phyloP scores from a whole-genome alignment of 2,797 vertebrate genomes.

The Erithacus rubecula region DNA sequence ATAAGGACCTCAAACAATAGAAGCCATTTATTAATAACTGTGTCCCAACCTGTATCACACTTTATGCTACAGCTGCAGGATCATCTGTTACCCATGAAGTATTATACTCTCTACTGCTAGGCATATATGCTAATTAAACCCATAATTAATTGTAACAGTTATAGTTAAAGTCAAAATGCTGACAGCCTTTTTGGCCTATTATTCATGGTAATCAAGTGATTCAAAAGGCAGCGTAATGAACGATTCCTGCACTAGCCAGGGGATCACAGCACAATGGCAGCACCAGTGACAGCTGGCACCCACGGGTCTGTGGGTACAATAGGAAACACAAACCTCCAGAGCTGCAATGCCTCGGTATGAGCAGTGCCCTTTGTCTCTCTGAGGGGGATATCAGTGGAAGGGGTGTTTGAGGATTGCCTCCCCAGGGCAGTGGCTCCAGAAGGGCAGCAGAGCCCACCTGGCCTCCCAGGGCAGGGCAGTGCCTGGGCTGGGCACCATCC shows the following conservation, averaged over 20 bases:
- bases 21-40: conserved; percentile 98
- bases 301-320: conserved; percentile 81
- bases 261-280: conserved; percentile 79
- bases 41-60: conserved; percentile 77
- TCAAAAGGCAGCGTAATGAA: conserved; percentile 97
- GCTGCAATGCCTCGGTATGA: conserved; percentile 74
- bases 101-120: conserved; percentile 90
- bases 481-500: accelerated
- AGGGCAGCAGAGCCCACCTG: background rate
- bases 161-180: conserved; percentile 89
- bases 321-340: conserved; percentile 78
- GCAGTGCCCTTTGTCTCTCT: conserved; percentile 51
- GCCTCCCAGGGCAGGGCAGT: background rate
- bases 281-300: conserved; percentile 87
- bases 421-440: background rate
- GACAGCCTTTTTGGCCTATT: conserved; percentile 88
- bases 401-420: conserved; percentile 26
- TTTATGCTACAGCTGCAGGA: conserved; percentile 82
- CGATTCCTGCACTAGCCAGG: conserved; percentile 86
- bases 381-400: conserved; percentile 7
- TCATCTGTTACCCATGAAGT: conserved; percentile 90
- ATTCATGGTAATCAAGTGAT: conserved; percentile 90
- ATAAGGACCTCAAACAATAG: conserved; percentile 89
- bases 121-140: conserved; percentile 91
- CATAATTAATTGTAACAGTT: conserved; percentile 98